These are phyloP conservation scores for Pristis pectinata DNA, from an alignment of 2,797 vertebrate species.

Conservation along the genomic window DNA sequence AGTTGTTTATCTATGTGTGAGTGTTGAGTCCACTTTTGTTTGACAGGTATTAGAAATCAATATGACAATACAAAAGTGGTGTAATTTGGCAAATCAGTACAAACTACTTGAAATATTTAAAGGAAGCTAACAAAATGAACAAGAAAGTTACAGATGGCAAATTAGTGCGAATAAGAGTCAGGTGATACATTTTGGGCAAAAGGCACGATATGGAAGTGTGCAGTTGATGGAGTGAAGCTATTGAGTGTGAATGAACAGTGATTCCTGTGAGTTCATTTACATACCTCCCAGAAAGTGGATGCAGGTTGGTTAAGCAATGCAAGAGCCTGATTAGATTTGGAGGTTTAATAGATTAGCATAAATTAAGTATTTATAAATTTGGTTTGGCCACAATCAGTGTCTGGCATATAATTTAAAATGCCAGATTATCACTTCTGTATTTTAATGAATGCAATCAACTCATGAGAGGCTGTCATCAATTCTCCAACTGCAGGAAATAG, in stretches of 20 bases:
- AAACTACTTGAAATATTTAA: neutral
- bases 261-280: neutral
- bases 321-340: neutral
- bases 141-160: neutral
- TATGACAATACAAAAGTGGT: neutral
- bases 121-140: neutral
- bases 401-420: no score
- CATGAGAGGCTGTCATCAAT: no score
- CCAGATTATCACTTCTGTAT: no score
- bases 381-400: no score
- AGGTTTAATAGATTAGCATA: neutral
- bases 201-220: neutral
- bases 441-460: no score
- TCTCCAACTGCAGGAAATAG: no score
- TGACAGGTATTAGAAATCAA: neutral
- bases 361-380: no score
- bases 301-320: neutral
- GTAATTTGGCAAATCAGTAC: neutral
- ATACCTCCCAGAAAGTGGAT: neutral
- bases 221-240: neutral
- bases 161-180: neutral
- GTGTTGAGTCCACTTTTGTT: neutral
- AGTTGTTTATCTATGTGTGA: neutral
- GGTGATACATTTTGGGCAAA: neutral
- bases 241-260: neutral